Percentiles rank a stretch among this genome's conserved stretches.
Evolutionary conservation across 1,140 invertebrate genomes (phyloP).

Genomic region (Lycorma delicatula): DNA sequence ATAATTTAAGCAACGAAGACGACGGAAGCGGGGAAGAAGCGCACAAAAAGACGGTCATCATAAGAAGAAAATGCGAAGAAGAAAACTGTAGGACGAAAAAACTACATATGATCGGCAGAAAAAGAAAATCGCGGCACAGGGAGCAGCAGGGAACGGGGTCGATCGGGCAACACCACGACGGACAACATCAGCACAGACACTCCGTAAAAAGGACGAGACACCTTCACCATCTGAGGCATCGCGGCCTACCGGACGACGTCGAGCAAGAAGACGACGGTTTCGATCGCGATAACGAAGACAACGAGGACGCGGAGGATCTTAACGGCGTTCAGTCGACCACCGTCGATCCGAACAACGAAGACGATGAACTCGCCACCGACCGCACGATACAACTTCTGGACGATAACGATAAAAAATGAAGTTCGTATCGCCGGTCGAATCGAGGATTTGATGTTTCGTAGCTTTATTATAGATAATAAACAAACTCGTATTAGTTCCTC

Average conservation of each 20-base stretch:
- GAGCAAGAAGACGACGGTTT: constrained; percentile 4
- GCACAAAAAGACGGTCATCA: constrained; percentile 3
- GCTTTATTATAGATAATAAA: too few species aligned
- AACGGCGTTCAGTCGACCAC: too few species aligned
- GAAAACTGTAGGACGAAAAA: constrained; percentile 11
- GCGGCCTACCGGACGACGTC: constrained; percentile 3
- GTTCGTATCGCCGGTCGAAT: too few species aligned
- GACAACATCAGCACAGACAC: not conserved
- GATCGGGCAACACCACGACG: not conserved
- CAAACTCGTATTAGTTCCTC: too few species aligned
- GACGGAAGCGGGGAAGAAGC: constrained; percentile 13
- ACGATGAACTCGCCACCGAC: constrained; percentile 1
- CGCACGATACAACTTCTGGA: too few species aligned
- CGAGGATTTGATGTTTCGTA: too few species aligned
- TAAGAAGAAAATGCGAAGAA: constrained; percentile 14
- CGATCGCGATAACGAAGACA: constrained; percentile 12
- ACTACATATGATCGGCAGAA: constrained; percentile 9
- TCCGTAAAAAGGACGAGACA: constrained; percentile 6
- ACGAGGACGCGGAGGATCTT: constrained; percentile 12
- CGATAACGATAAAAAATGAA: too few species aligned
- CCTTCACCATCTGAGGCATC: constrained; percentile 4
- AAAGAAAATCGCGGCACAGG: constrained; percentile 10
- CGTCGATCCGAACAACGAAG: not conserved
- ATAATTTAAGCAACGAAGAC: too few species aligned
- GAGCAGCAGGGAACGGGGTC: not conserved